Evolutionary conservation across 1,140 invertebrate species (phyloP).

Genomic region (Polypedilum pembai): DNA sequence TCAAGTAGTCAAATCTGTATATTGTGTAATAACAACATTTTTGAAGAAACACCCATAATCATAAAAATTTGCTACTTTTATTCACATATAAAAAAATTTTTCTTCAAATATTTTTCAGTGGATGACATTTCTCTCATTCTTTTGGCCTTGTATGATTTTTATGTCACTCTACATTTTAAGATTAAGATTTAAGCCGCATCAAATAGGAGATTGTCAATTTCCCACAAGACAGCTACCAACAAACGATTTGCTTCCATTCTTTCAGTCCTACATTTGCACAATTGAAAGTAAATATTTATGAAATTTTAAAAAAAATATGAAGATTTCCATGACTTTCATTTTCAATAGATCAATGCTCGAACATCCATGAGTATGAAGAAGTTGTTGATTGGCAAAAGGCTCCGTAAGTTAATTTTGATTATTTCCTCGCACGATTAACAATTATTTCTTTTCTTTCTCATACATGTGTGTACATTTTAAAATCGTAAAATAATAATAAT

Average conservation of each 20-base stretch:
- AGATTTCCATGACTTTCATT: neutral
- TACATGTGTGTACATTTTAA: neutral
- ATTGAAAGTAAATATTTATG: slow-evolving; percentile 49
- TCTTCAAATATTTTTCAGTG: slow-evolving; percentile 32
- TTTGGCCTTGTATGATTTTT: slow-evolving; percentile 38
- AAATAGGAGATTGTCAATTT: slow-evolving; percentile 47
- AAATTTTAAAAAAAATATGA: neutral
- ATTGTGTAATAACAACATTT: too few species aligned
- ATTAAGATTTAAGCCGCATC: slow-evolving; percentile 37
- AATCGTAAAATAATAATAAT: slow-evolving; percentile 29
- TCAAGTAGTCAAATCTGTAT: too few species aligned
- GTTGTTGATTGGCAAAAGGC: slow-evolving; percentile 53
- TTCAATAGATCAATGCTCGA: slow-evolving; percentile 41
- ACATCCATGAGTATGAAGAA: slow-evolving; percentile 50
- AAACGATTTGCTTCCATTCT: slow-evolving; percentile 52
- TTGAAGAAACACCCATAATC: too few species aligned
- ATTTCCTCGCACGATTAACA: neutral
- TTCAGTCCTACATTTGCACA: slow-evolving; percentile 59
- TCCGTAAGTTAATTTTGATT: slow-evolving; percentile 46
- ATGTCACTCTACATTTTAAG: slow-evolving; percentile 41
- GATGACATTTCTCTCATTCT: slow-evolving; percentile 36
- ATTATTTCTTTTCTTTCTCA: neutral
- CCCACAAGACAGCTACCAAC: slow-evolving; percentile 52
- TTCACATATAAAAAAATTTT: neutral
- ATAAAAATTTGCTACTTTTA: neutral